Percentiles rank a stretch among this genome's conserved stretches.
Evolutionary conservation across 2,113 vertebrate genomes (phyloP).

Genomic region (Labrus mixtus): DNA sequence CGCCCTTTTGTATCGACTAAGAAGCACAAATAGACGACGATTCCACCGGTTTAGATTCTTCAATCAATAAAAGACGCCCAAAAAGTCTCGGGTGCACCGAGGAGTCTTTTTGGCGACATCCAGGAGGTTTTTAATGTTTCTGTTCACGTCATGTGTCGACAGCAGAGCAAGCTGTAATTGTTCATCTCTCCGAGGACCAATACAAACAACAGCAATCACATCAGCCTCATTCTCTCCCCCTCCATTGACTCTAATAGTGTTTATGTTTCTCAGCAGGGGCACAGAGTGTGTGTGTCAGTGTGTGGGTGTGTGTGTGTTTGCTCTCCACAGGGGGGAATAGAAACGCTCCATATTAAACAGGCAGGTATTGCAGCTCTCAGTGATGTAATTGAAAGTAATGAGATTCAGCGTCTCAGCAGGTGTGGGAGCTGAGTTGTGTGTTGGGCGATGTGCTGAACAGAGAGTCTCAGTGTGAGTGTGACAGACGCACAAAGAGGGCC

Average conservation of each 20-base stretch:
- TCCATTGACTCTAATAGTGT: slow-evolving; percentile 64
- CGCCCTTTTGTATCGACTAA: too few relatives aligned
- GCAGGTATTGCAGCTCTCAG: slow-evolving; percentile 55
- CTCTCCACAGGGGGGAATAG: slow-evolving; percentile 46
- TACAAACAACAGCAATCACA: slow-evolving; percentile 74
- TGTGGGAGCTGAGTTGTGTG: slow-evolving; percentile 15
- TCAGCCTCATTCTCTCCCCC: slow-evolving; percentile 58
- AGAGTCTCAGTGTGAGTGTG: slow-evolving; percentile 18
- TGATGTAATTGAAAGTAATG: slow-evolving; percentile 81
- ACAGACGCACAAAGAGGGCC: slow-evolving; percentile 2
- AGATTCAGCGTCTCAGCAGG: slow-evolving; percentile 74
- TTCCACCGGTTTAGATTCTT: background rate
- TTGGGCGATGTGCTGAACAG: slow-evolving; percentile 32
- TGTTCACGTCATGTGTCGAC: slow-evolving; percentile 33
- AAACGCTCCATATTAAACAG: slow-evolving; percentile 69
- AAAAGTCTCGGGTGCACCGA: background rate
- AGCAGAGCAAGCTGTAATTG: slow-evolving; percentile 48
- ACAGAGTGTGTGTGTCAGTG: slow-evolving; percentile 18
- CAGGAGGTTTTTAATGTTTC: background rate
- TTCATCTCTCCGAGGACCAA: slow-evolving; percentile 60
- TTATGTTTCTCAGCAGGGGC: slow-evolving; percentile 64
- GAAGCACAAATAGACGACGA: too few relatives aligned
- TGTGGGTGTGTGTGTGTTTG: slow-evolving; percentile 8
- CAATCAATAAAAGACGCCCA: background rate
- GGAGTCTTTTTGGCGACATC: background rate